Evolutionary conservation across 2,797 vertebrate genomes (phyloP).

Genomic region (Xerus rutilus): DNA sequence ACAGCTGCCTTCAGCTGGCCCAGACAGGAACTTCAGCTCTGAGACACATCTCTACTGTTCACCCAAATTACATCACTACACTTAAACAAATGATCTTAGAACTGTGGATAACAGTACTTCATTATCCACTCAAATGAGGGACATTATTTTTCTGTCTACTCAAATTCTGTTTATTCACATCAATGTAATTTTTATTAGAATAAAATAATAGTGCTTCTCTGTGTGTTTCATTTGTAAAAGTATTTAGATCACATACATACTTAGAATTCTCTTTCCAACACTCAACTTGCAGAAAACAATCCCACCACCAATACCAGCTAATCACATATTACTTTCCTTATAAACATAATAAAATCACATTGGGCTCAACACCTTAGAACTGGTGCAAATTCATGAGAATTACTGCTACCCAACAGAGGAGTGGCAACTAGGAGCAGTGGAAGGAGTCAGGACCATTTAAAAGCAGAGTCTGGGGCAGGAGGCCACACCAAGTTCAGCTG

Average conservation of each 20-base stretch:
- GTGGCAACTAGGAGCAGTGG: background rate
- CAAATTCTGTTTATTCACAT: conserved; percentile 6
- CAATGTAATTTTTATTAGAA: conserved; percentile 30
- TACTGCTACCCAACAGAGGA: background rate
- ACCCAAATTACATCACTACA: background rate
- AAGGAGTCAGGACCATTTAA: background rate
- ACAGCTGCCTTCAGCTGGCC: conserved; percentile 56
- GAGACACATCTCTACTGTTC: background rate
- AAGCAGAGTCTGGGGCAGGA: background rate
- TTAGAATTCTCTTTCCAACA: conserved; percentile 52
- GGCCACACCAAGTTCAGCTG: background rate
- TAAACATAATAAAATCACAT: conserved; percentile 31
- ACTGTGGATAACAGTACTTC: background rate
- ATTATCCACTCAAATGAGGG: conserved; percentile 6
- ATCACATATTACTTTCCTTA: background rate
- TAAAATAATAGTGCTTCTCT: background rate
- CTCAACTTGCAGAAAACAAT: conserved; percentile 40
- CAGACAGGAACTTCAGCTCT: conserved; percentile 34
- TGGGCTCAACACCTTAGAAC: background rate
- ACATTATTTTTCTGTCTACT: background rate
- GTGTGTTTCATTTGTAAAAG: conserved; percentile 34
- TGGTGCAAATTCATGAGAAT: background rate
- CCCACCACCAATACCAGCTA: background rate
- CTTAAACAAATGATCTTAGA: conserved; percentile 51
- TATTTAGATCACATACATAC: background rate